These are phyloP conservation scores for Poecilia wingei DNA, from an alignment of 2,797 vertebrate species.

Conservation along the genomic window DNA sequence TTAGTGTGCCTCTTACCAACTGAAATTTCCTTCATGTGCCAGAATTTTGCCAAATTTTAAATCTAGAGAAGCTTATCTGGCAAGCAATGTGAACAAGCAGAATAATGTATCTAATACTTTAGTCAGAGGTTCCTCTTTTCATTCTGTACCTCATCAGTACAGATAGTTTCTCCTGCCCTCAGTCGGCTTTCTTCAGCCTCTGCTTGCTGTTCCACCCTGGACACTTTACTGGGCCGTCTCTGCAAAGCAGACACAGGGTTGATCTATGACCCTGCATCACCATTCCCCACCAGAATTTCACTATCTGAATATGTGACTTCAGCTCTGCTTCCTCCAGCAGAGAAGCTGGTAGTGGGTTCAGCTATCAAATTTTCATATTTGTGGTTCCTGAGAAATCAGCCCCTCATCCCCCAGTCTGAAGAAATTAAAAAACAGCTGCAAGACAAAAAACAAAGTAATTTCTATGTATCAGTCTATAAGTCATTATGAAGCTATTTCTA, in stretches of 20 bases:
- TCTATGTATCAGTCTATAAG: neutral
- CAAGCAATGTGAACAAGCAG: neutral
- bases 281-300: neutral
- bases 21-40: neutral
- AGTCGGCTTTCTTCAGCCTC: neutral
- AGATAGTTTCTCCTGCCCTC: neutral
- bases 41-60: neutral
- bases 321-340: neutral
- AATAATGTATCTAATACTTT: neutral
- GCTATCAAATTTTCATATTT: neutral
- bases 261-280: neutral
- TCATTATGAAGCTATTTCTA: neutral
- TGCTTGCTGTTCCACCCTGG: neutral
- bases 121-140: neutral
- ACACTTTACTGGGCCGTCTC: neutral
- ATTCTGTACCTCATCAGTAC: neutral
- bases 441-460: neutral
- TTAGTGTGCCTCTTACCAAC: neutral
- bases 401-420: neutral
- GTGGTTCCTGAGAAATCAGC: neutral
- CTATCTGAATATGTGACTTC: neutral
- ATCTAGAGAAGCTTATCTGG: neutral
- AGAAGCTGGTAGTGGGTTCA: neutral
- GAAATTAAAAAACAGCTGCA: neutral
- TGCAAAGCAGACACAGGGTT: neutral